Conservation (phyloP, 2,113 vertebrate genomes). For the Pygoscelis antarcticus region DNA sequence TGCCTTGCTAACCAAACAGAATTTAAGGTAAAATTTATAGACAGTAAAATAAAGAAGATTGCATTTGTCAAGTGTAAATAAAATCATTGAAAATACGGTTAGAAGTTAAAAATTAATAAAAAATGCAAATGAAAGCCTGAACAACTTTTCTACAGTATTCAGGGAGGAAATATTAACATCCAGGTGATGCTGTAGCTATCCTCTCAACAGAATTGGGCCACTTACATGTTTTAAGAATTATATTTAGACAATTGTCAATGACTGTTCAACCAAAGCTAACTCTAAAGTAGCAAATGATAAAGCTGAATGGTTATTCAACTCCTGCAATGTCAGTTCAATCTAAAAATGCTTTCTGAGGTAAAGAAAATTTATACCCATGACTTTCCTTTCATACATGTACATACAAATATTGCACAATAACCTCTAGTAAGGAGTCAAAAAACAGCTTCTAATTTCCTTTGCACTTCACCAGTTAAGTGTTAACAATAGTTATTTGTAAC, state of each 20-base stretch:
- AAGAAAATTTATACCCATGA: background rate
- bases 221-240: background rate
- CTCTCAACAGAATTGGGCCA: background rate
- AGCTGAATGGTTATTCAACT: background rate
- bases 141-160: background rate
- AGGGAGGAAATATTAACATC: no score
- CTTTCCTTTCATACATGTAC: background rate
- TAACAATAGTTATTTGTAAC: background rate
- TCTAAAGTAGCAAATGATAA: background rate
- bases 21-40: background rate
- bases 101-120: background rate
- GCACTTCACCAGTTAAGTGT: background rate
- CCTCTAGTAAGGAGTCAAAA: background rate
- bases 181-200: background rate
- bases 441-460: background rate
- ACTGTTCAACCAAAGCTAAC: background rate
- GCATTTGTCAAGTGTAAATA: background rate
- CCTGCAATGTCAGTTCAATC: background rate
- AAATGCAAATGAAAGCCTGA: background rate
- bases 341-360: background rate
- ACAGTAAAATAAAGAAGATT: background rate
- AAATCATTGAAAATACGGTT: background rate
- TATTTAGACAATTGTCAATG: background rate
- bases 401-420: background rate
- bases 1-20: background rate